Conservation (phyloP, 2,888 invertebrate species). For the Timema cristinae region DNA sequence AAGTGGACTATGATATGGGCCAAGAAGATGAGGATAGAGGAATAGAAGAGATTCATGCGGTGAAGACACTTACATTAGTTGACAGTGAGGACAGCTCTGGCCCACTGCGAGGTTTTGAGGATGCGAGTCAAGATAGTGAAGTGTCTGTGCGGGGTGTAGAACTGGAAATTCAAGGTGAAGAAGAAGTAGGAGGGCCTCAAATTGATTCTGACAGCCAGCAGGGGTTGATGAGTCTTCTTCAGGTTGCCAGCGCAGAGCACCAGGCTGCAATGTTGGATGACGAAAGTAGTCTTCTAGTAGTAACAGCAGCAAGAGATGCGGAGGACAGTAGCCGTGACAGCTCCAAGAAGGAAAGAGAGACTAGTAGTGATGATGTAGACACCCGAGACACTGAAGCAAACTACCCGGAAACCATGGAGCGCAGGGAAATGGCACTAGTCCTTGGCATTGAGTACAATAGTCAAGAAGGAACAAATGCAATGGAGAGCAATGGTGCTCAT, state of each 20-base stretch:
- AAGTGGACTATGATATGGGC: slow-evolving; percentile 17
- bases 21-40: slow-evolving; percentile 2
- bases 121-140: slow-evolving; percentile 23
- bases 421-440: slow-evolving; percentile 10
- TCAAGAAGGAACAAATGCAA: background rate
- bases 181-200: background rate
- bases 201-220: background rate
- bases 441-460: slow-evolving; percentile 8
- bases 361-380: background rate
- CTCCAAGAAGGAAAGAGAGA: slow-evolving; percentile 3
- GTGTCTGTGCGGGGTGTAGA: slow-evolving; percentile 19
- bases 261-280: slow-evolving; percentile 11
- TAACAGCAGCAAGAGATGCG: slow-evolving; percentile 11
- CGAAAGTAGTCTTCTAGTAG: background rate
- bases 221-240: slow-evolving; percentile 11
- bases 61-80: background rate
- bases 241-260: slow-evolving; percentile 12
- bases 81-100: slow-evolving; percentile 15
- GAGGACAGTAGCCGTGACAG: background rate
- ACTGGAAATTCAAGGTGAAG: slow-evolving; percentile 12
- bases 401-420: background rate
- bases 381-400: background rate
- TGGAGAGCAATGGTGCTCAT: slow-evolving; percentile 10
- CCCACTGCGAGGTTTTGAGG: slow-evolving; percentile 15
- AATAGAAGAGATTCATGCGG: no score